A percentile compares a stretch with the other conserved stretches of the same genome.
Conservation (phyloP, 2,113 vertebrate genomes). For the Ptilorrhoa leucosticta region DNA sequence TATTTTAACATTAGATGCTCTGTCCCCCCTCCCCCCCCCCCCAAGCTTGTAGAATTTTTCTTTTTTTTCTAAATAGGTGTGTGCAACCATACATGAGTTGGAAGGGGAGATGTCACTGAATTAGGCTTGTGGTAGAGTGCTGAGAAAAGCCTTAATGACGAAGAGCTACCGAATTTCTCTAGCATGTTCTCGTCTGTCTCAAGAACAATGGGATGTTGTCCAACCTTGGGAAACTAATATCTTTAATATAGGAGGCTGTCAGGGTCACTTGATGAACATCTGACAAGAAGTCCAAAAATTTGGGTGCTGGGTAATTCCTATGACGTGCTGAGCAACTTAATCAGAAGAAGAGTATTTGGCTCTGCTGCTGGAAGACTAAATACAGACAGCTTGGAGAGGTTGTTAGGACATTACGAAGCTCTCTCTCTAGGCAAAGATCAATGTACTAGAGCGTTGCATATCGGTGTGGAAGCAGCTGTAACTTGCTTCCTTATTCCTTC, state of each 20-base stretch:
- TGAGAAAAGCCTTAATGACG: neutral
- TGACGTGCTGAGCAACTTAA: neutral
- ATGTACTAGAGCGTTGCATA: neutral
- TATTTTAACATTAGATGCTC: neutral
- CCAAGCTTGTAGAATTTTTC: neutral
- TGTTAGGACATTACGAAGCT: neutral
- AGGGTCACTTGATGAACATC: neutral
- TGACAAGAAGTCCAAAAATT: neutral
- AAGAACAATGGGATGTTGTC: neutral
- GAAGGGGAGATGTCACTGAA: neutral
- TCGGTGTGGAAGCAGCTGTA: fast-evolving
- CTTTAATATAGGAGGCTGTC: neutral
- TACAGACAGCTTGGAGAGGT: neutral
- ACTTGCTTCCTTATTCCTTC: neutral
- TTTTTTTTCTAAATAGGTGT: neutral
- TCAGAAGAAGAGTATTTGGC: neutral
- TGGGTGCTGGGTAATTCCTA: neutral
- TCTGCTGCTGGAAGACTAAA: neutral
- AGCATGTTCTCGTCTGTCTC: neutral
- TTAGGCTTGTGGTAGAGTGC: neutral
- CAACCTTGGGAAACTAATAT: neutral
- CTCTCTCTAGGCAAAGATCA: neutral
- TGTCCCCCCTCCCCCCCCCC: fast-evolving
- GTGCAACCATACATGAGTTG: neutral
- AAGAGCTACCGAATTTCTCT: neutral